Percentiles rank a stretch among this genome's conserved stretches.
phyloP scores from a whole-genome alignment of 2,797 vertebrate species.

The Sebastes itinus region DNA sequence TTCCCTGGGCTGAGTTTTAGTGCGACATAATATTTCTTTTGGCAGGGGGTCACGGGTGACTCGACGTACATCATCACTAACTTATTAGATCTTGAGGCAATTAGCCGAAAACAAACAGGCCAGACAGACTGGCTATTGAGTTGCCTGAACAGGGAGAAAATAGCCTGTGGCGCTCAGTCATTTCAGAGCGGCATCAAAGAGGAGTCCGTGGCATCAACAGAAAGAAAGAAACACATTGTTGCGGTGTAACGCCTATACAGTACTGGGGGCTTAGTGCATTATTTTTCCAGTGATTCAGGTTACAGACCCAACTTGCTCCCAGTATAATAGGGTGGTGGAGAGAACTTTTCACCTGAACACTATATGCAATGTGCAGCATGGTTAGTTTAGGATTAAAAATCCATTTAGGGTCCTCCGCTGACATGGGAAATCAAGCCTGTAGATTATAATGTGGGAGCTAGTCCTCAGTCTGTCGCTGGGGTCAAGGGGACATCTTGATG shows the following conservation, averaged over 20 bases:
- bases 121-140: conserved; percentile 93
- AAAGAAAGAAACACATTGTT: conserved; percentile 96
- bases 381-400: conserved; percentile 92
- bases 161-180: conserved; percentile 90
- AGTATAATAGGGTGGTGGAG: conserved; percentile 84
- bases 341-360: conserved; percentile 89
- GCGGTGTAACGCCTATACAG: conserved; percentile 89
- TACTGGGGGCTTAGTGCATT: conserved; percentile 81
- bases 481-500: conserved; percentile 83
- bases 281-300: conserved; percentile 93
- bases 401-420: conserved; percentile 81
- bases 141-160: conserved; percentile 86
- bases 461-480: conserved; percentile 74
- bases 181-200: conserved; percentile 92
- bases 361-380: conserved; percentile 83
- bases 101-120: conserved; percentile 98
- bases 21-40: conserved; percentile 91
- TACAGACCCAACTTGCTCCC: conserved; percentile 84
- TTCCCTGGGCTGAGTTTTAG: conserved; percentile 78
- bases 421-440: conserved; percentile 83
- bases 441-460: conserved; percentile 78
- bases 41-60: conserved; percentile 90
- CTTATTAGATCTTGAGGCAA: conserved; percentile 99
- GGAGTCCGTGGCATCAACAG: conserved; percentile 80
- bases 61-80: conserved; percentile 96